Conservation (phyloP, 2,797 vertebrate species). For the Eremophila alpestris region DNA sequence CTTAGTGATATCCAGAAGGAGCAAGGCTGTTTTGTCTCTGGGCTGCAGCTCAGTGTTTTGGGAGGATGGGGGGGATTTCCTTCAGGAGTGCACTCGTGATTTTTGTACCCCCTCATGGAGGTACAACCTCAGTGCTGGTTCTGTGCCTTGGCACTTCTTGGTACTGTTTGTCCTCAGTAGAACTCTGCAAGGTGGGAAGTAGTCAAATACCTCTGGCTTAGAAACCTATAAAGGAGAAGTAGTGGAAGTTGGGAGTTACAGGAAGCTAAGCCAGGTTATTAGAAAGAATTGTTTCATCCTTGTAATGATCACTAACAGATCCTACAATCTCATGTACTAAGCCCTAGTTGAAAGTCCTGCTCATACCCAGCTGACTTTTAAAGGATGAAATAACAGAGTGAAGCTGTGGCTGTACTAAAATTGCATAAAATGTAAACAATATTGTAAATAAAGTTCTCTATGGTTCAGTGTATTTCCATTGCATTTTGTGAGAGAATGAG, state of each 20-base stretch:
- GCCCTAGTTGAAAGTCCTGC: background rate
- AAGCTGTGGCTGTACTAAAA: background rate
- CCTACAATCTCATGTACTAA: background rate
- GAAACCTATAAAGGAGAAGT: background rate
- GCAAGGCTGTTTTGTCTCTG: background rate
- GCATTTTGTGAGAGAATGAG: constrained; percentile 18
- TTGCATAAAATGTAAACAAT: background rate
- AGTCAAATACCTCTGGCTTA: background rate
- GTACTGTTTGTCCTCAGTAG: background rate
- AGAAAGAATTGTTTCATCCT: background rate
- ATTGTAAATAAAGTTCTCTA: background rate
- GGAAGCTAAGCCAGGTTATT: background rate
- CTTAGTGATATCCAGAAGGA: background rate
- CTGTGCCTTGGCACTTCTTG: background rate
- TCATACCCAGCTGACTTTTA: background rate
- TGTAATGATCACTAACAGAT: background rate
- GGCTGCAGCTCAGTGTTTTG: background rate
- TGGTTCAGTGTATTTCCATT: background rate
- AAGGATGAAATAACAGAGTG: background rate
- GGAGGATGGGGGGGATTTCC: background rate
- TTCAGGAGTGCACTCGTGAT: rapidly evolving
- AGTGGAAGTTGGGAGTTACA: background rate
- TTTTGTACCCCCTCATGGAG: rapidly evolving
- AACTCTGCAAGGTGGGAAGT: background rate
- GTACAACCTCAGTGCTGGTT: background rate